These are phyloP conservation scores for Dissostichus mawsoni DNA, from an alignment of 2,113 vertebrate species.

Conservation along the genomic window DNA sequence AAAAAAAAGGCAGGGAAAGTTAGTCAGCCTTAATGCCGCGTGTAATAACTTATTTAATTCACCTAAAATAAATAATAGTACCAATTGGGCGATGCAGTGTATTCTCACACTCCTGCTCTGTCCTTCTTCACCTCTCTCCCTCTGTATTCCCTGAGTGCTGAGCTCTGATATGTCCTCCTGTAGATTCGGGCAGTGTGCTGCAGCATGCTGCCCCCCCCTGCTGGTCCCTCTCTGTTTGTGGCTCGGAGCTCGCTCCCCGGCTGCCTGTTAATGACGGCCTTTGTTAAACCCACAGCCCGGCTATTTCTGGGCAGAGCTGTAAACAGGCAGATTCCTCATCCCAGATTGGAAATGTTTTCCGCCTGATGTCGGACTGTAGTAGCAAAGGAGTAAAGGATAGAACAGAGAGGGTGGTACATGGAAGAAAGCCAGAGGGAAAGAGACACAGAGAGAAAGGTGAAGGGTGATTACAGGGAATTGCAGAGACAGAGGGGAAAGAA, in stretches of 20 bases:
- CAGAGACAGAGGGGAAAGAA: background rate
- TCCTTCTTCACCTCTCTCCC: background rate
- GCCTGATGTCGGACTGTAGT: slow-evolving; percentile 44
- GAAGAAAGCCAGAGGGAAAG: background rate
- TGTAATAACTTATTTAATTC: no score
- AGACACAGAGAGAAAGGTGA: background rate
- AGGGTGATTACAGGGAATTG: background rate
- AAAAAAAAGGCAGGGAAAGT: background rate
- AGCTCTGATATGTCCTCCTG: background rate
- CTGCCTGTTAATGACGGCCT: slow-evolving; percentile 79
- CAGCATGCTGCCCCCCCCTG: slow-evolving; percentile 62
- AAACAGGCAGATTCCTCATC: slow-evolving; percentile 83
- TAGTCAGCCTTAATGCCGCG: background rate
- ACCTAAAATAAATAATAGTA: background rate
- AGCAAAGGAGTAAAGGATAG: slow-evolving; percentile 6
- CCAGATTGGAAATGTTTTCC: slow-evolving; percentile 78
- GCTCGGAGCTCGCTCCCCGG: slow-evolving; percentile 61
- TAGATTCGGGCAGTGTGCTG: background rate
- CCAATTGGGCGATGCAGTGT: background rate
- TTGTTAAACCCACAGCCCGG: slow-evolving; percentile 83
- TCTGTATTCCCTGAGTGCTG: background rate
- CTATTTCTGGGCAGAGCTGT: slow-evolving; percentile 83
- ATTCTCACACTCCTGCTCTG: background rate
- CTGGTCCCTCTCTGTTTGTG: slow-evolving; percentile 44
- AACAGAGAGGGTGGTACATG: background rate